Evolutionary conservation across 2,888 invertebrate genomes (phyloP).

Genomic region (Onchidella celtica): DNA sequence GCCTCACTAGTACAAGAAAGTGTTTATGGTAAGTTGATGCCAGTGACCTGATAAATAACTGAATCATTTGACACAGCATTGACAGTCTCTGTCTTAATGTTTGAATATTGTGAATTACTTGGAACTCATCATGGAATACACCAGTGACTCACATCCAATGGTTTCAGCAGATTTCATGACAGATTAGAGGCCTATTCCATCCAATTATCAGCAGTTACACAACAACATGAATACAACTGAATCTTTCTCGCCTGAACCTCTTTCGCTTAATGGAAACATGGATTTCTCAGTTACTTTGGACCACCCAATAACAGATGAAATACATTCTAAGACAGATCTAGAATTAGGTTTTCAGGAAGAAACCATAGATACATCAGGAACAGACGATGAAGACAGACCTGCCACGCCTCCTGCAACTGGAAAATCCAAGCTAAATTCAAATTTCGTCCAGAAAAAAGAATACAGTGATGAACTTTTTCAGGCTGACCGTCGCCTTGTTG

Average conservation of each 20-base stretch:
- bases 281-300: slow-evolving; percentile 37
- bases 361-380: slow-evolving; percentile 17
- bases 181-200: neutral
- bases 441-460: neutral
- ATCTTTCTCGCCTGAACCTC: slow-evolving; percentile 22
- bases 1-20: too few species aligned
- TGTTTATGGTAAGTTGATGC: too few species aligned
- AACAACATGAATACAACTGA: neutral
- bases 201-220: neutral
- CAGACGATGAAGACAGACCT: slow-evolving; percentile 8
- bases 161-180: slow-evolving; percentile 23
- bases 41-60: too few species aligned
- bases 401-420: too few species aligned
- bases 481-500: slow-evolving; percentile 21
- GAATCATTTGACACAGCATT: too few species aligned
- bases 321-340: slow-evolving; percentile 30
- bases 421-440: neutral
- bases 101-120: too few species aligned
- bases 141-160: slow-evolving; percentile 35
- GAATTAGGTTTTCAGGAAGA: slow-evolving; percentile 39
- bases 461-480: slow-evolving; percentile 10
- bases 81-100: too few species aligned
- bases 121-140: slow-evolving; percentile 25
- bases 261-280: slow-evolving; percentile 23
- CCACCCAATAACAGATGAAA: slow-evolving; percentile 38